Evolutionary conservation across 1,140 invertebrate species (phyloP), one percentile per base, ranked within the genome.

Genomic region (Amphibalanus amphitrite): DNA sequence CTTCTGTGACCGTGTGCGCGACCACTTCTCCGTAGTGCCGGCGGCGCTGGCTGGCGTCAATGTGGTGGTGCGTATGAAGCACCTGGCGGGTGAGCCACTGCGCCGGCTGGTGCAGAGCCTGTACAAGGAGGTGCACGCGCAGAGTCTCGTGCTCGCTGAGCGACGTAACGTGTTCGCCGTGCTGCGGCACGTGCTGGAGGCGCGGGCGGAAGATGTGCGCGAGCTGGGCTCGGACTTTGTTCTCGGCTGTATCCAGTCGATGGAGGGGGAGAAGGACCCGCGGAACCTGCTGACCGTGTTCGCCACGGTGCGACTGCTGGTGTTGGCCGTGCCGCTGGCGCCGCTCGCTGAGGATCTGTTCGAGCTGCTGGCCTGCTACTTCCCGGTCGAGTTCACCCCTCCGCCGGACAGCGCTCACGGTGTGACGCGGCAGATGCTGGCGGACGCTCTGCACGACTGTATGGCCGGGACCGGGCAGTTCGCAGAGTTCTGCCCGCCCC

Each of bases 291-390:
- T 92, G 65, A 82, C 91, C 30, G 80, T 93, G 20, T 95, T 95
- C 79, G 79, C 81, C 23, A 86, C 91, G 76, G 81, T 93, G 30
- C 74, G 74, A 8, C 73, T 76, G 8, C 77, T 82, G 33, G 77
- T 76, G 28, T 81, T 79, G 64, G 81, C 83, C 59, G 86, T 90
- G 78, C 78, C 83, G 29, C 78, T 94, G 29, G 86, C 86, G 15
- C 87, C 91, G 79, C 86, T 93, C 76, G 82, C 82, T 23, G 93
- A 95, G 81, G 93, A 96, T 78, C 87, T 93, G 83, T 96, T 96
- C 84, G 93, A 95, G 82, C 87, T 94, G n/a, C 84, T 93, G 67
- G 87, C 91, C 8, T 95, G 93, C 79, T 97, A 97, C 79, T 97
- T 94, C 81, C 94, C 94, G 0, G 87, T 97, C 75, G 92, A 95